Evolutionary conservation across 2,113 vertebrate species (phyloP), one percentile per base, ranked within the genome.

Genomic region (Capreolus pygargus): DNA sequence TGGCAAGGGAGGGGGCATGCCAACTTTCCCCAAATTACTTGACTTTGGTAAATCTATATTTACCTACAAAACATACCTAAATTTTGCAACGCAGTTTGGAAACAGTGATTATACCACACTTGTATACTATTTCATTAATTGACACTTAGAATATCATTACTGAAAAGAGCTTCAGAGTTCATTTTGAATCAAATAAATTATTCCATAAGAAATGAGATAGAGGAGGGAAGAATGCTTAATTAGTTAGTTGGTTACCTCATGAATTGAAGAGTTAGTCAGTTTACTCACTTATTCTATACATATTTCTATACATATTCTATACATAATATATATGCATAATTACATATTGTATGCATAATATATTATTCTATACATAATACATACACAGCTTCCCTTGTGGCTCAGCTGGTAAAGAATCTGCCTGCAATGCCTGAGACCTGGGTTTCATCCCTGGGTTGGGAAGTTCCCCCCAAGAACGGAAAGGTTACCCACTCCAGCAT

Each of bases 1-100:
- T 39, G 5, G 10, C n/a, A 39, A 39, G 5, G 13, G 0, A 4
- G 7, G 11, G 76, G 13, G 21, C 9, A 27, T 58, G 13, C 2
- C 50, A 50, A 85, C 28, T 61, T 54, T 50, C 19, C 6, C 50
- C 36, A 87, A 52, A 67, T 50, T 52, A 43, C 23, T 33, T 92
- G 57, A n/a, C 7, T 3, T 92, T 85, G 36, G 4, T 28, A 92
- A 95, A 16, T 33, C 21, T 82, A 7, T 36, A 61, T 39, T 52
- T 70, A 47, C 27, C 43, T 17, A 79, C 43, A 47, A 79, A 47
- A 47, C 7, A 79, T 79, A 47, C 43, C 27, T 47, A 11, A 36
- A 70, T n/a, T 52, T 70, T 28, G 2, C 7, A 70, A n/a, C 1
- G 36, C 15, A 1, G 9, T 5, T 19, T 50, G 43, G 21, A 39